phyloP scores from a whole-genome alignment of 2,797 vertebrate genomes.

The Toxotes lorentzi region DNA sequence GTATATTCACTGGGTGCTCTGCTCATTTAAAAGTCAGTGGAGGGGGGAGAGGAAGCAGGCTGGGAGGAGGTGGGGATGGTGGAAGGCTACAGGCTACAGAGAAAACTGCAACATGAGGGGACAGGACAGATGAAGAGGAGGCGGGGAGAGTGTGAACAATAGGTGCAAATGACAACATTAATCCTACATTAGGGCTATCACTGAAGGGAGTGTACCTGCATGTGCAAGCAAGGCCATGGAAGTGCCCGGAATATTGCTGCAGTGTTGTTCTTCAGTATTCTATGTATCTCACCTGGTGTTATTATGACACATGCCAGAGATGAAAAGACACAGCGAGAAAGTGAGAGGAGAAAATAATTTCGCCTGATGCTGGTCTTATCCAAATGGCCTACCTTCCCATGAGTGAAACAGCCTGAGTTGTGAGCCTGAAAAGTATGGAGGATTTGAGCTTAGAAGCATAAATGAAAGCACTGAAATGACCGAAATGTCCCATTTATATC shows the following conservation, averaged over 20 bases:
- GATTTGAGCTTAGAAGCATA: slow-evolving; percentile 48
- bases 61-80: slow-evolving; percentile 27
- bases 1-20: slow-evolving; percentile 63
- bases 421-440: slow-evolving; percentile 25
- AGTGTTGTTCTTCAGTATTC: slow-evolving; percentile 31
- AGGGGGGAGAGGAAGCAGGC: slow-evolving; percentile 45
- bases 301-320: slow-evolving; percentile 18
- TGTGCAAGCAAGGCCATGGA: slow-evolving; percentile 62
- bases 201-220: slow-evolving; percentile 23
- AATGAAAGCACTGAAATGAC: slow-evolving; percentile 56
- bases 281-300: slow-evolving; percentile 22
- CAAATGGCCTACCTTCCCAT: slow-evolving; percentile 8
- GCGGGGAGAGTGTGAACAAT: slow-evolving; percentile 45
- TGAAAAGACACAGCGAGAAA: slow-evolving; percentile 1
- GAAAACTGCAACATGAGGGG: slow-evolving; percentile 40
- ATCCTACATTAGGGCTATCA: slow-evolving; percentile 56
- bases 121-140: slow-evolving; percentile 39
- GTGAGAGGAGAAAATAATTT: background rate
- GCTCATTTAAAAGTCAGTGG: slow-evolving; percentile 75
- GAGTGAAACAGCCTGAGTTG: slow-evolving; percentile 22
- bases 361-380: background rate
- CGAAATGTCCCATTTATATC: slow-evolving; percentile 59
- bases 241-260: slow-evolving; percentile 48
- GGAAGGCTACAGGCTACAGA: slow-evolving; percentile 42
- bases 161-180: slow-evolving; percentile 61